These are phyloP conservation scores for Toxonevra muliebris DNA, from an alignment of 2,888 invertebrate species.

Conservation along the genomic window DNA sequence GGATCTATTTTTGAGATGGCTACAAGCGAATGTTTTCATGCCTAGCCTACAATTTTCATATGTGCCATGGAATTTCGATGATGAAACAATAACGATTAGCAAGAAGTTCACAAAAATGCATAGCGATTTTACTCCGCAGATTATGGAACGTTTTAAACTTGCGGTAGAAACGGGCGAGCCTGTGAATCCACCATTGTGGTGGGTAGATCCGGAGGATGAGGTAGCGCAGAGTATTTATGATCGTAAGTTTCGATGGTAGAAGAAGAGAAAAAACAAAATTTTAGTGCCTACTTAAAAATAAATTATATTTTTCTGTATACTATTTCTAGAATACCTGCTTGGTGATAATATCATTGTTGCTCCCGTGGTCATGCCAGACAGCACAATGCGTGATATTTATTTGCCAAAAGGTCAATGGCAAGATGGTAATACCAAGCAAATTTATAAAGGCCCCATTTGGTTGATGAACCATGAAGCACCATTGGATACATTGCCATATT, in stretches of 20 bases:
- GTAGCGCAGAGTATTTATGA: slow-evolving; percentile 71
- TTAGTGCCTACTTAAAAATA: neutral
- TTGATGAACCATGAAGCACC: slow-evolving; percentile 74
- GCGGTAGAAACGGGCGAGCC: slow-evolving; percentile 73
- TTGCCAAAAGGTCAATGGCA: slow-evolving; percentile 80
- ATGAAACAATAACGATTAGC: slow-evolving; percentile 71
- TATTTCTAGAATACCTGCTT: slow-evolving; percentile 75
- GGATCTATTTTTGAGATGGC: slow-evolving; percentile 77
- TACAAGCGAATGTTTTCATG: slow-evolving; percentile 79
- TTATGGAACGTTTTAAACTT: slow-evolving; percentile 71
- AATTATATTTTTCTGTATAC: neutral
- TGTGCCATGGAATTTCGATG: slow-evolving; percentile 78
- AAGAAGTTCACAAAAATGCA: slow-evolving; percentile 74
- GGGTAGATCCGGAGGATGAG: slow-evolving; percentile 76
- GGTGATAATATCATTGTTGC: slow-evolving; percentile 82
- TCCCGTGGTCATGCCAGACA: slow-evolving; percentile 75
- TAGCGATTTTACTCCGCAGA: slow-evolving; percentile 69
- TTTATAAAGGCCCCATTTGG: slow-evolving; percentile 71
- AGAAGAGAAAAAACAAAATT: too few species aligned
- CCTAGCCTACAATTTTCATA: slow-evolving; percentile 81
- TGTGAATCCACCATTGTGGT: slow-evolving; percentile 86
- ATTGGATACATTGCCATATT: slow-evolving; percentile 75
- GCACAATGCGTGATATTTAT: slow-evolving; percentile 74
- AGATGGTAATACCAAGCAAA: slow-evolving; percentile 68
- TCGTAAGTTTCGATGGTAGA: slow-evolving; percentile 64